A percentile compares a stretch with the other conserved stretches of the same genome.
Conservation (phyloP, 2,113 vertebrate species). For the Corythoichthys intestinalis region DNA sequence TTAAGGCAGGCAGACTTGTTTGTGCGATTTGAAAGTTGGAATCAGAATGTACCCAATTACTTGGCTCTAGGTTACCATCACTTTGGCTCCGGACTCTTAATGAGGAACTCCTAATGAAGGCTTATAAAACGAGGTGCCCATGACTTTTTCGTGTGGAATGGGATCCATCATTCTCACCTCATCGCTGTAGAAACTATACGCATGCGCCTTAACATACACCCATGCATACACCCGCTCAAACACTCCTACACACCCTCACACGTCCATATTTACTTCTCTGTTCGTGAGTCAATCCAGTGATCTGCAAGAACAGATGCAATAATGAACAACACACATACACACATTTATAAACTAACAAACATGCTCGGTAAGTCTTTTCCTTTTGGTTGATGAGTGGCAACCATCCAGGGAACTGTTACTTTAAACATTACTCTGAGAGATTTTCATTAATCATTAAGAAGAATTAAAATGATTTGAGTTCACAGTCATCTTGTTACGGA, state of each 20-base stretch:
- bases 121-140: constrained; percentile 68
- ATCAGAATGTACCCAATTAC: constrained; percentile 12
- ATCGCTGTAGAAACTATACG: constrained; percentile 40
- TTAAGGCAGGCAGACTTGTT: constrained; percentile 15
- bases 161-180: constrained; percentile 71
- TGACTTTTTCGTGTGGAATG: constrained; percentile 56
- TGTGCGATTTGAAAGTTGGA: constrained; percentile 5
- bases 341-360: constrained; percentile 29
- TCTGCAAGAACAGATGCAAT: constrained; percentile 34
- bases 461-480: too few species aligned
- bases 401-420: too few species aligned
- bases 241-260: constrained; percentile 37
- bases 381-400: too few species aligned
- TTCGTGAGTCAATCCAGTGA: constrained; percentile 17
- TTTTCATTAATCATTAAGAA: not conserved
- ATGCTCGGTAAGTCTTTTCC: constrained; percentile 10
- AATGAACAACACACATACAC: constrained; percentile 22
- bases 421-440: constrained; percentile 13
- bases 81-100: not conserved
- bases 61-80: not conserved
- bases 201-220: constrained; percentile 27
- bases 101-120: constrained; percentile 58
- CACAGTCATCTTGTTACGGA: constrained; percentile 5
- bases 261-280: constrained; percentile 15
- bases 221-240: constrained; percentile 11